Conservation (phyloP, 2,888 invertebrate genomes). For the Xestia c-nigrum region DNA sequence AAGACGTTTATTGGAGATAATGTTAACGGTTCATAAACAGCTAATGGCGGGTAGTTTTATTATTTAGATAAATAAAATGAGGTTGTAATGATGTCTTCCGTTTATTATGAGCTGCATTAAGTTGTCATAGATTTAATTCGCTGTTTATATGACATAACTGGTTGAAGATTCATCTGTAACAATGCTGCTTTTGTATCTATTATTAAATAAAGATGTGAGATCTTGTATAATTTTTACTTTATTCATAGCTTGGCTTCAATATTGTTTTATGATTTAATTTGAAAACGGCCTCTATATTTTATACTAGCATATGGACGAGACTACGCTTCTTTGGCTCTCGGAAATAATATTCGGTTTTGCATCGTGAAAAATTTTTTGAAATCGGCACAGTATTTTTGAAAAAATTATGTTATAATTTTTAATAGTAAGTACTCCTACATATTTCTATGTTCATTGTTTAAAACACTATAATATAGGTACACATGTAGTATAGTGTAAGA, state of each 20-base stretch:
- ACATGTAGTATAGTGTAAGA: no score
- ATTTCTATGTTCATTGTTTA: no score
- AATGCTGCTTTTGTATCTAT: not conserved
- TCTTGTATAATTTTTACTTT: constrained; percentile 27
- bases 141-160: not conserved
- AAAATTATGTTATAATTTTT: no score
- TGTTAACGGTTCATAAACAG: constrained; percentile 69
- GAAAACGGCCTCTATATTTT: not conserved
- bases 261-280: not conserved
- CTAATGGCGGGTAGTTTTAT: constrained; percentile 61
- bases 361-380: no score
- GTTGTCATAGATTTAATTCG: constrained; percentile 3
- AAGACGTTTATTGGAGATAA: constrained; percentile 71
- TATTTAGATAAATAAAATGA: constrained; percentile 55
- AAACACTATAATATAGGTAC: no score
- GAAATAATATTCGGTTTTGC: no score
- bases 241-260: not conserved
- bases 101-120: constrained; percentile 1
- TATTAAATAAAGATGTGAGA: constrained; percentile 19
- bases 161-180: not conserved
- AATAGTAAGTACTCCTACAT: no score
- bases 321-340: not conserved
- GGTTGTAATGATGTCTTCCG: constrained; percentile 42
- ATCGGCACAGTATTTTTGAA: no score
- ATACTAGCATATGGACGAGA: not conserved